Evolutionary conservation across 2,888 invertebrate genomes (phyloP).

Genomic region (Cetonia aurata): DNA sequence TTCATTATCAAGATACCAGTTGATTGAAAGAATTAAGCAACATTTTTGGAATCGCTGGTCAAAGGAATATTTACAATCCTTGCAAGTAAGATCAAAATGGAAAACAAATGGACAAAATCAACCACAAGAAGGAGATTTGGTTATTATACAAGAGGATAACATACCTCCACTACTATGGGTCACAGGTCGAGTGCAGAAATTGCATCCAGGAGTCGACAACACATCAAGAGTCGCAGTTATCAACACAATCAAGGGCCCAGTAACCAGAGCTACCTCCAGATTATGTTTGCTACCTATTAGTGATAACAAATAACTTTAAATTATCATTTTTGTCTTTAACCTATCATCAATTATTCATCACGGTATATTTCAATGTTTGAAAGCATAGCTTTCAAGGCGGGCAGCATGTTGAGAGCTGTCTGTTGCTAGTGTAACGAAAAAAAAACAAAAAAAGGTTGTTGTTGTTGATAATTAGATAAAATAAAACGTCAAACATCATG

Average conservation of each 20-base stretch:
- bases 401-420: no score
- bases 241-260: constrained; percentile 50
- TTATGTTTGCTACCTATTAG: constrained; percentile 51
- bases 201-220: constrained; percentile 56
- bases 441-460: no score
- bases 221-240: constrained; percentile 55
- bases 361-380: no score
- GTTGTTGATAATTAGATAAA: no score
- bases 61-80: constrained; percentile 53
- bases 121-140: not conserved
- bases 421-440: no score
- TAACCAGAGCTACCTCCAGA: constrained; percentile 49
- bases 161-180: constrained; percentile 55
- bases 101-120: not conserved
- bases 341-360: not conserved
- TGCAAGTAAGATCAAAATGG: constrained; percentile 53
- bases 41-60: constrained; percentile 55
- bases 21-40: constrained; percentile 51
- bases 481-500: no score
- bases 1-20: constrained; percentile 52
- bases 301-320: not conserved
- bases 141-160: constrained; percentile 32
- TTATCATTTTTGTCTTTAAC: not conserved
- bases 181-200: constrained; percentile 51
- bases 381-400: no score